Conservation (phyloP, 2,113 vertebrate genomes). For the Oreocharis arfaki region DNA sequence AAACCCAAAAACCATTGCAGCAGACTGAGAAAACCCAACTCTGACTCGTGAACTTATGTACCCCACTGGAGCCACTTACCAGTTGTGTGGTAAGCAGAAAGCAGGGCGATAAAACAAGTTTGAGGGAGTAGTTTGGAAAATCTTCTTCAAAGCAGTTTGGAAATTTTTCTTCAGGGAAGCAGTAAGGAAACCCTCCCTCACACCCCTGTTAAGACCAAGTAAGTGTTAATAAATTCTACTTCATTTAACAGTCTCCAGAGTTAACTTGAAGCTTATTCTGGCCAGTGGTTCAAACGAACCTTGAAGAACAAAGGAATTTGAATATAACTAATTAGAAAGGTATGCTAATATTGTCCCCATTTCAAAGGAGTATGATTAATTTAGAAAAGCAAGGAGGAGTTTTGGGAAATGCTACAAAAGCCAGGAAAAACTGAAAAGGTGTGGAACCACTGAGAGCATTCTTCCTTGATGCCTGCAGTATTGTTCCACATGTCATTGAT, state of each 20-base stretch:
- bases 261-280: not conserved
- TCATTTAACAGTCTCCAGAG: not conserved
- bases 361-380: not conserved
- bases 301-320: constrained; percentile 3
- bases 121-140: not conserved
- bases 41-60: not conserved
- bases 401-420: not conserved
- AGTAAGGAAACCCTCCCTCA: not conserved
- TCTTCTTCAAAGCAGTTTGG: not conserved
- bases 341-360: not conserved
- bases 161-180: not conserved
- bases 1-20: not conserved
- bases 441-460: not conserved
- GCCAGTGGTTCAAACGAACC: constrained; percentile 9
- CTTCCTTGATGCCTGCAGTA: not conserved
- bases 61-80: not conserved
- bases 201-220: not conserved
- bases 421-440: not conserved
- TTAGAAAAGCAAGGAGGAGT: not conserved
- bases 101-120: not conserved
- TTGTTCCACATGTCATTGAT: not conserved
- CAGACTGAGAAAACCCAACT: not conserved
- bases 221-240: not conserved
- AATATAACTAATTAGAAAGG: not conserved
- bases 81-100: not conserved